Conservation (phyloP, 2,113 vertebrate species). For the Entelurus aequoreus region DNA sequence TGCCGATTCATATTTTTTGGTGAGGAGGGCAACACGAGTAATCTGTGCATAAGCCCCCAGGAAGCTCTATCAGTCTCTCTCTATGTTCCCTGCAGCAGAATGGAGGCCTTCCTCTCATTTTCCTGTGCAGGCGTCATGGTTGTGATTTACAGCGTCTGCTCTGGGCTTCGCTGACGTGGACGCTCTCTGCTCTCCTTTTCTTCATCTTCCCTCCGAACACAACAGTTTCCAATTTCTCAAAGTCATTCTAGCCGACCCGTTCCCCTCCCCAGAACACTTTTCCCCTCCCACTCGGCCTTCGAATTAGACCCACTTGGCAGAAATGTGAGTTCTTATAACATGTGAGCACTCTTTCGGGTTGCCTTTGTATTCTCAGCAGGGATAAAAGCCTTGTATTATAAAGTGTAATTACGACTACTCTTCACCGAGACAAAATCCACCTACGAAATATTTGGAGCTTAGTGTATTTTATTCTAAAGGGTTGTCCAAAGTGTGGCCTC, state of each 20-base stretch:
- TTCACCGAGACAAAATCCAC: too few relatives aligned
- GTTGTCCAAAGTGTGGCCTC: too few relatives aligned
- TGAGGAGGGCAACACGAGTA: constrained; percentile 36
- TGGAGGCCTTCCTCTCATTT: constrained; percentile 42
- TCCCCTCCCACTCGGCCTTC: constrained; percentile 1
- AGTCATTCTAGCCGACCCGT: constrained; percentile 13
- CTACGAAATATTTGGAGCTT: too few relatives aligned
- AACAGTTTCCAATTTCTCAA: constrained; percentile 19
- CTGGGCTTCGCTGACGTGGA: constrained; percentile 48
- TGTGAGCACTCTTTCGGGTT: neutral
- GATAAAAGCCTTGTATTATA: neutral
- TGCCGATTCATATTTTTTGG: constrained; percentile 23
- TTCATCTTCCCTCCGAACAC: constrained; percentile 2
- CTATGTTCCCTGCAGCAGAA: constrained; percentile 17
- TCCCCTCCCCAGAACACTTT: constrained; percentile 17
- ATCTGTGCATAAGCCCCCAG: constrained; percentile 31
- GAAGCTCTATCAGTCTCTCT: constrained; percentile 21
- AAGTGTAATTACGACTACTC: too few relatives aligned
- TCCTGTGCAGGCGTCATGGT: constrained; percentile 16
- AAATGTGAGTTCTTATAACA: constrained; percentile 18
- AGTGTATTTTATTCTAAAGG: too few relatives aligned
- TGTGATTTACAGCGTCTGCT: constrained; percentile 43
- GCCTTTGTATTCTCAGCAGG: neutral
- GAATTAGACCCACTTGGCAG: constrained; percentile 17
- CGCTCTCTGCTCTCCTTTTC: neutral